Base-by-base conservation (phyloP, 2,797 vertebrate species). In the Uromys caudimaculatus region DNA sequence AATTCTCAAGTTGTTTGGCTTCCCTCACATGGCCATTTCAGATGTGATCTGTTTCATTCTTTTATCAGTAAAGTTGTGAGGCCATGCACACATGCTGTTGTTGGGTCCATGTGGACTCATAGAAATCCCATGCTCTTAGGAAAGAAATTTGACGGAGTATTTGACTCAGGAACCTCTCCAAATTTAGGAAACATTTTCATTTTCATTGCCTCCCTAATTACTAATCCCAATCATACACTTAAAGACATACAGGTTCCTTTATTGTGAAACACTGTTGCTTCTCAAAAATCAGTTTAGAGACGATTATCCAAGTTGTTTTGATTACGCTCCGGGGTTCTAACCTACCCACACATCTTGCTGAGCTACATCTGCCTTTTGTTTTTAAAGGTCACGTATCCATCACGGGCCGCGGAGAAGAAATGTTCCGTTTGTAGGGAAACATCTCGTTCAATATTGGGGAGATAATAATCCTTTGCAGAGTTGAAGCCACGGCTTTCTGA, bases 281-380 rank as follows among this genome's bases (percentile, higher is more conserved):
- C 88, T 90, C 62, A 95, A 95, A 93, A 77, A 13, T 91, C 85
- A 47, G 64, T 69, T 89, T 90, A 47, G 84, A 96, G 92, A 50
- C 73, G 89, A 67, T 93, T 97, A 62, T 78, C 60, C 52, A 93
- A 93, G 78, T 84, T 89, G 24, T 81, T 73, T 94, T 82, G 94
- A 88, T 71, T 94, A 35, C 47, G 29, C 6, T 52, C 64, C 54
- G 87, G 76, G 41, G 21, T 93, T 94, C 50, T 77, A 94, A 93
- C 7, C 54, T 83, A 50, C 60, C 52, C 52, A 73, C 44, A 35
- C n/a, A 84, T 76, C 21, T 76, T 76, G 2, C 52, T 75, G n/a
- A 8, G 9, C n/a, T 41, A 41, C 4, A 21, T 19, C 16, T 73
- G 64, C 35, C 67, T 38, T 23, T n/a, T 87, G 67, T 38, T 77